phyloP scores from a whole-genome alignment of 2,888 invertebrate species.

The Ochropleura leucogaster region DNA sequence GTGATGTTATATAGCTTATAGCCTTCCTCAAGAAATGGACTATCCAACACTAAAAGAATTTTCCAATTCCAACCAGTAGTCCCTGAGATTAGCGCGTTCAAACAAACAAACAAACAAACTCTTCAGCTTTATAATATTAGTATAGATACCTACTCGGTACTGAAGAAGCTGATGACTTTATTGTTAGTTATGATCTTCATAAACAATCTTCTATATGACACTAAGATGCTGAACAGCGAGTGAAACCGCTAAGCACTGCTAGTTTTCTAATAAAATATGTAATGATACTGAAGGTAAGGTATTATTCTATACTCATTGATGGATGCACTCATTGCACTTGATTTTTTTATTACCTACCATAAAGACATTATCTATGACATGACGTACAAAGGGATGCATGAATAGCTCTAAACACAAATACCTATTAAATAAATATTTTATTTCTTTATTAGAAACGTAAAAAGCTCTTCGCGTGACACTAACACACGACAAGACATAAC shows the following conservation, averaged over 20 bases:
- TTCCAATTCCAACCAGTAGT: no score
- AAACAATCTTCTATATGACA: not conserved
- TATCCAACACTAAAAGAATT: no score
- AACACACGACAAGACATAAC: not conserved
- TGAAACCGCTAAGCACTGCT: no score
- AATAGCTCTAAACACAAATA: not conserved
- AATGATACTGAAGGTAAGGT: not conserved
- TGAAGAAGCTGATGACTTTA: not conserved
- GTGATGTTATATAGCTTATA: no score
- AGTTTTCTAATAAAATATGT: not conserved
- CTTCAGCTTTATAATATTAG: no score
- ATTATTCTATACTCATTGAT: constrained; percentile 16
- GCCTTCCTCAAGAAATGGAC: no score
- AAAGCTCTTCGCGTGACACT: not conserved
- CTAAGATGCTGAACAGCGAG: no score
- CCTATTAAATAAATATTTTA: not conserved
- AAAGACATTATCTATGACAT: not conserved
- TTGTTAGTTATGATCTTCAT: not conserved
- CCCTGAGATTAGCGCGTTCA: no score
- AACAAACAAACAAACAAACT: no score
- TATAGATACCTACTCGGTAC: not conserved
- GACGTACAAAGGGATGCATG: not conserved
- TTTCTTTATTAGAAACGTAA: not conserved
- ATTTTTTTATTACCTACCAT: constrained; percentile 24
- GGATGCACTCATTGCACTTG: constrained; percentile 24